These are phyloP conservation scores for Melinaea marsaeus DNA, from an alignment of 2,888 invertebrate genomes.

Conservation along the genomic window DNA sequence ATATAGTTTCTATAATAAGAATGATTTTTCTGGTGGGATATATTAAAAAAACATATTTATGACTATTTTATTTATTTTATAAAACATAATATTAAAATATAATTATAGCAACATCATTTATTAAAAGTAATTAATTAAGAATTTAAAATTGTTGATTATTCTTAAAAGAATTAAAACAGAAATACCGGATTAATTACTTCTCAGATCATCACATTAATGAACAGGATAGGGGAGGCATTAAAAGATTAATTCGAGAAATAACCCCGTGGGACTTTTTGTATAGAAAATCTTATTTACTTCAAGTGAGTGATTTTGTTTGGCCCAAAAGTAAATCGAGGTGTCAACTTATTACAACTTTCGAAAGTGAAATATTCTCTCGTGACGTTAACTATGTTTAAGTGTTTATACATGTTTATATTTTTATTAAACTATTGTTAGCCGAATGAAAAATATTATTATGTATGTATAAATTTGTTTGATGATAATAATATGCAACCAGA, in stretches of 20 bases:
- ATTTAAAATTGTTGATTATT: background rate
- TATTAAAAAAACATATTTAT: no score
- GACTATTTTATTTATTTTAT: no score
- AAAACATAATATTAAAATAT: no score
- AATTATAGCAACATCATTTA: no score
- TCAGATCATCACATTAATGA: conserved; percentile 56
- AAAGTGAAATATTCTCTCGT: background rate
- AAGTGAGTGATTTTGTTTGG: conserved; percentile 46
- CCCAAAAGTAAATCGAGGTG: conserved; percentile 18
- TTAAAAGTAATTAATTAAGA: no score
- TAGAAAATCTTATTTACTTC: conserved; percentile 70
- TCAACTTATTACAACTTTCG: background rate
- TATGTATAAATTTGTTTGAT: no score
- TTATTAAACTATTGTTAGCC: background rate
- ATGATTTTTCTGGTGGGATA: no score
- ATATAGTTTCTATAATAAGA: no score
- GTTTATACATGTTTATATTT: conserved; percentile 7
- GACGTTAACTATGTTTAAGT: background rate
- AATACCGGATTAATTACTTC: conserved; percentile 55
- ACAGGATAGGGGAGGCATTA: conserved; percentile 62
- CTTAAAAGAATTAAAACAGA: conserved; percentile 18
- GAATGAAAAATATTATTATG: no score
- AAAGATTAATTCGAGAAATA: conserved; percentile 68
- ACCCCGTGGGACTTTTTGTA: conserved; percentile 62
- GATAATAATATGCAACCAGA: no score